Conservation (phyloP, 2,797 vertebrate species). For the Rhynchonycteris naso region DNA sequence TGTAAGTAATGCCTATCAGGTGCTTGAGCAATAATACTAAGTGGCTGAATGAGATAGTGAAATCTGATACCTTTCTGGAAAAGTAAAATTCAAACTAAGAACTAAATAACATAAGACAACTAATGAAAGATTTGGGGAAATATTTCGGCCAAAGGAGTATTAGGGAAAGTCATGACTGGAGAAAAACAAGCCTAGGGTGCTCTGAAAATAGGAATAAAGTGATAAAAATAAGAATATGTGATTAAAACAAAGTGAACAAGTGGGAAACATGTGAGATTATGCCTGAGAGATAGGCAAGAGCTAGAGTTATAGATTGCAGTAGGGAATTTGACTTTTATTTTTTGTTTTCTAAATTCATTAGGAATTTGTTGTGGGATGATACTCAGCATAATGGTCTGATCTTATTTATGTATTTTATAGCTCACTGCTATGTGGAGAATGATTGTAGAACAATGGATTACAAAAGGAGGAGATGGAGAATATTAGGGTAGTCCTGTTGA, state of each 20-base stretch:
- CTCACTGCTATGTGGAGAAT: neutral
- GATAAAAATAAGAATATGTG: neutral
- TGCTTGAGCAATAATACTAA: neutral
- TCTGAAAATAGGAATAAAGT: neutral
- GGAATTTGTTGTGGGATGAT: neutral
- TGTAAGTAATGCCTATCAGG: neutral
- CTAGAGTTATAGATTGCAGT: neutral
- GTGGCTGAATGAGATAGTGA: neutral
- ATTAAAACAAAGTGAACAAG: neutral
- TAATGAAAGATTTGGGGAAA: neutral
- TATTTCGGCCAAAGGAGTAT: neutral
- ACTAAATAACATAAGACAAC: neutral
- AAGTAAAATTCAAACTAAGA: neutral
- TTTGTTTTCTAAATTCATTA: neutral
- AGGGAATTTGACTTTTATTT: neutral
- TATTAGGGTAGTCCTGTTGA: neutral
- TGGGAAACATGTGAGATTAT: neutral
- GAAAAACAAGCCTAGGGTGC: neutral
- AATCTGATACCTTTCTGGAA: neutral
- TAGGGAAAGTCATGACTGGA: neutral
- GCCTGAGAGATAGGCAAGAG: neutral
- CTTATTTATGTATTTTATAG: neutral
- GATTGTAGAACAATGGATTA: neutral
- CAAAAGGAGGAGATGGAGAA: neutral
- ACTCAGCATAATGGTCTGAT: neutral